phyloP scores from a whole-genome alignment of 2,888 invertebrate genomes.

The Carcina quercana region DNA sequence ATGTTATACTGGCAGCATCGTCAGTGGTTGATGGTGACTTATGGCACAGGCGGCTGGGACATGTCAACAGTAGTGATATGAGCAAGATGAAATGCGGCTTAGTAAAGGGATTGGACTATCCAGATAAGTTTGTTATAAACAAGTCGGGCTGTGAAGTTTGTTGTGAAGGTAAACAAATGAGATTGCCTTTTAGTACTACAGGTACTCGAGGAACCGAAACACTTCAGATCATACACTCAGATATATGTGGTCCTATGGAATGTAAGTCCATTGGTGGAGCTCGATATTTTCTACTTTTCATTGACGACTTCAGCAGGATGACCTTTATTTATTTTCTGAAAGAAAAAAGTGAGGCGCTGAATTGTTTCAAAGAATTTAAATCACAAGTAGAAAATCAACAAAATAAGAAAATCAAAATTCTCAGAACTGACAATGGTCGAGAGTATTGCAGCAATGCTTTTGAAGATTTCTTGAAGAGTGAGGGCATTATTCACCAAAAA shows the following conservation, averaged over 20 bases:
- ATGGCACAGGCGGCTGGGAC: no score
- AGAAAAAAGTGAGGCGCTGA: slow-evolving; percentile 2
- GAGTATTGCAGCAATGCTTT: slow-evolving; percentile 18
- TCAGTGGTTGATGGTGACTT: no score
- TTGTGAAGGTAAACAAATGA: slow-evolving; percentile 6
- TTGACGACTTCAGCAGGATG: slow-evolving; percentile 23
- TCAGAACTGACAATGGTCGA: slow-evolving; percentile 14
- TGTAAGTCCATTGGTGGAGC: background rate
- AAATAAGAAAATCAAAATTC: slow-evolving; percentile 13
- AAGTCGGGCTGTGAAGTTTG: slow-evolving; percentile 8
- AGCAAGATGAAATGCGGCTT: no score
- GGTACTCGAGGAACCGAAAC: slow-evolving; percentile 1
- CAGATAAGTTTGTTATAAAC: no score
- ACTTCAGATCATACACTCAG: slow-evolving; percentile 3
- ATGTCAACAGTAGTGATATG: no score
- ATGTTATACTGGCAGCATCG: no score
- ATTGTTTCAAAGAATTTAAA: slow-evolving; percentile 7
- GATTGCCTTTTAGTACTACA: slow-evolving; percentile 5
- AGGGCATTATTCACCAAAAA: slow-evolving; percentile 17
- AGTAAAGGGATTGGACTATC: no score
- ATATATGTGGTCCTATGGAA: slow-evolving; percentile 7
- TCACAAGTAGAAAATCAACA: slow-evolving; percentile 12
- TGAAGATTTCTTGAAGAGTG: slow-evolving; percentile 12
- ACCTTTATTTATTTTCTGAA: slow-evolving; percentile 11
- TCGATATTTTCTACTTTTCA: slow-evolving; percentile 26